Conservation (phyloP, 2,797 vertebrate genomes). For the Propithecus deckenii region DNA sequence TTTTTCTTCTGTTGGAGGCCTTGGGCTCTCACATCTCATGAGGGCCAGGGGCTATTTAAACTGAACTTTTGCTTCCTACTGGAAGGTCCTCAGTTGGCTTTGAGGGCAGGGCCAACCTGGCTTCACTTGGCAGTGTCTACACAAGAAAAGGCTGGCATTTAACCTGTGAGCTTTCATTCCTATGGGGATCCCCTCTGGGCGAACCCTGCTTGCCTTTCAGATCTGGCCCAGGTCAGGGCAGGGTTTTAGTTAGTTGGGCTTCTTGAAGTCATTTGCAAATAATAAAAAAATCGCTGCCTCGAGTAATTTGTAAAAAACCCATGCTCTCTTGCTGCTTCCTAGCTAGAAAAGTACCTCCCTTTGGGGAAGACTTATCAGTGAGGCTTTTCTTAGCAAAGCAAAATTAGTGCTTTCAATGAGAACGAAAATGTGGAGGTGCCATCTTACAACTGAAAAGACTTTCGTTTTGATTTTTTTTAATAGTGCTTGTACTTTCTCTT, state of each 20-base stretch:
- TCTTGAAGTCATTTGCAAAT: background rate
- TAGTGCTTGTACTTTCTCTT: background rate
- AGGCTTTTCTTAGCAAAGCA: constrained; percentile 12
- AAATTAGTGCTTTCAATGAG: background rate
- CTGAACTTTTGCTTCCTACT: background rate
- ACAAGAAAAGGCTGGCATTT: background rate
- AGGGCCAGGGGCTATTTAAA: background rate
- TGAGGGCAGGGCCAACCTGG: background rate
- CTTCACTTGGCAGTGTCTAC: background rate
- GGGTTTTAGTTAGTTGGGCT: background rate
- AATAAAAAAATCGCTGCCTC: background rate
- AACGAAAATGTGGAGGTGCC: background rate
- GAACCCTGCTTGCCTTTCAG: background rate
- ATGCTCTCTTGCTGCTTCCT: background rate
- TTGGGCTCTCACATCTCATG: background rate
- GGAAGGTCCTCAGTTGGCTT: background rate
- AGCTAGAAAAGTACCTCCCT: background rate
- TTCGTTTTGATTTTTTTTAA: background rate
- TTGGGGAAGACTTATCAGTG: background rate
- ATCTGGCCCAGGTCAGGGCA: background rate
- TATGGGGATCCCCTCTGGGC: background rate
- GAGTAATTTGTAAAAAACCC: background rate
- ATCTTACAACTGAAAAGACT: background rate
- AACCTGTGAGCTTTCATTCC: background rate
- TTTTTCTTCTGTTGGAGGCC: background rate